Conservation (phyloP, 2,888 invertebrate genomes). For the Amiota mariae region DNA sequence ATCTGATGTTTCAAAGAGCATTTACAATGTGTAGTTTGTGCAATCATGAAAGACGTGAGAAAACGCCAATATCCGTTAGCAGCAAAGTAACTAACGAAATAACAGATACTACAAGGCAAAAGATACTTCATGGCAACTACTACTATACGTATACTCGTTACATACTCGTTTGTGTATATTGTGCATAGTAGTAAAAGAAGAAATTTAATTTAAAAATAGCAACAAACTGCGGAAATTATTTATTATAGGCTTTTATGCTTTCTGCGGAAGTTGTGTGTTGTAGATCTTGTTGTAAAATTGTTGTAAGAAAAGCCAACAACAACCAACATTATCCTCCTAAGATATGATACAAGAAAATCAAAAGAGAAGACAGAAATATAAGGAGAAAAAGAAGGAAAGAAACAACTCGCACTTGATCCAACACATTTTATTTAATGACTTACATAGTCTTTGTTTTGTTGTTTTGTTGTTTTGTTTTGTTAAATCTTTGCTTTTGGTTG, state of each 20-base stretch:
- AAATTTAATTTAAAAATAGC: conserved; percentile 26
- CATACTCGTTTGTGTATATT: no score
- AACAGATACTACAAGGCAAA: not conserved
- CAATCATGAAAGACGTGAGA: conserved; percentile 31
- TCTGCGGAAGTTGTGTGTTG: conserved; percentile 39
- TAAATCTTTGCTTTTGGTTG: not conserved
- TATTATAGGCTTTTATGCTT: conserved; percentile 47
- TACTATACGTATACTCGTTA: no score
- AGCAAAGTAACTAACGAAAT: conserved; percentile 2
- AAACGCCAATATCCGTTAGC: conserved; percentile 26
- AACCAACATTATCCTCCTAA: conserved; percentile 21
- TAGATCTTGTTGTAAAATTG: not conserved
- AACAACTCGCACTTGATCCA: conserved; percentile 25
- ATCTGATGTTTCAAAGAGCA: no score
- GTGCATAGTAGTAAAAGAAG: not conserved
- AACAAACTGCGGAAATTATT: conserved; percentile 57
- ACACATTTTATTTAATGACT: conserved; percentile 32
- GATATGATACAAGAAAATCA: not conserved
- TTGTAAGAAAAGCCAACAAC: conserved; percentile 19
- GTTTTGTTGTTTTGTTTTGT: not conserved
- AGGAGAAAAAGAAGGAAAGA: conserved; percentile 3
- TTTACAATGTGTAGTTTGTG: no score
- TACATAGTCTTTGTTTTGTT: conserved; percentile 40
- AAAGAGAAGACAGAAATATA: not conserved
- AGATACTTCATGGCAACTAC: not conserved